Percentiles rank a stretch among this genome's conserved stretches.
These are phyloP conservation scores for Pycnomerus fuliginosus DNA, from an alignment of 2,888 invertebrate genomes.

Conservation along the genomic window DNA sequence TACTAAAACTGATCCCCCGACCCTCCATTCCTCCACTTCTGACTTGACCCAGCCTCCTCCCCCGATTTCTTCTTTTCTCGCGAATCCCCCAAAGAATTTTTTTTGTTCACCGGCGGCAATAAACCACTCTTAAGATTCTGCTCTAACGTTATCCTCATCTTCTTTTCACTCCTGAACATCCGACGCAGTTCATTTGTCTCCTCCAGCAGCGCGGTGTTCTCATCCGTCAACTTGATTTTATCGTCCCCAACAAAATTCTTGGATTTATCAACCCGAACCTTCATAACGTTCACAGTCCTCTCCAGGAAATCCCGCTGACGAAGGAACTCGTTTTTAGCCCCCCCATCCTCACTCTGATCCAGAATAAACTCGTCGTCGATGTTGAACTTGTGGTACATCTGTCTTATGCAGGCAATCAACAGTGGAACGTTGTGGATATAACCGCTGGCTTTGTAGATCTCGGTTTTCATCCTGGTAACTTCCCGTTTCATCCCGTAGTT, in stretches of 20 bases:
- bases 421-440: constrained; percentile 74
- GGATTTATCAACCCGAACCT: constrained; percentile 34
- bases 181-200: constrained; percentile 76
- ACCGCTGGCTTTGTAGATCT: constrained; percentile 76
- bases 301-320: constrained; percentile 84
- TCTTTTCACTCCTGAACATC: constrained; percentile 65
- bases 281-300: constrained; percentile 55
- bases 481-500: constrained; percentile 63
- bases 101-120: too few species aligned
- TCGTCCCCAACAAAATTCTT: constrained; percentile 43
- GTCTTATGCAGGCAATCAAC: constrained; percentile 58
- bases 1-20: too few species aligned
- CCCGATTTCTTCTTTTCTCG: too few species aligned
- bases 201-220: constrained; percentile 73
- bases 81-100: too few species aligned
- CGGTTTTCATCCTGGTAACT: constrained; percentile 74
- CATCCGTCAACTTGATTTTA: constrained; percentile 56
- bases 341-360: constrained; percentile 67
- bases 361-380: constrained; percentile 68
- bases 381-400: constrained; percentile 70
- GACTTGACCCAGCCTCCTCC: too few species aligned
- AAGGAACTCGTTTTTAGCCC: constrained; percentile 72
- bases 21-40: too few species aligned
- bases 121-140: too few species aligned
- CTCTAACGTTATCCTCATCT: too few species aligned